Evolutionary conservation across 2,113 vertebrate species (phyloP).

Genomic region (Perca fluviatilis): DNA sequence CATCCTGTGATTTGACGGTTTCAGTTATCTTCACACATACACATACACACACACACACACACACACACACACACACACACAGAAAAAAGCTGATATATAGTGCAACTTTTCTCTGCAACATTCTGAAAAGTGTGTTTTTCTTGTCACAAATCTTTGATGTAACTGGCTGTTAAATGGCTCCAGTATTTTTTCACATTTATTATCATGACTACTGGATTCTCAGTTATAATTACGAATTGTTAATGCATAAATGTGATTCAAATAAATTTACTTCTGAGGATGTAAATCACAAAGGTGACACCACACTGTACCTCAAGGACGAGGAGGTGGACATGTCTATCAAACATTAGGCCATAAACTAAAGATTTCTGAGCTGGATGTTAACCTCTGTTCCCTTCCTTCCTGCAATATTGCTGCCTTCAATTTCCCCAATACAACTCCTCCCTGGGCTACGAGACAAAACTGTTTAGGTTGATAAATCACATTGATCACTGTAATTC

Average conservation of each 20-base stretch:
- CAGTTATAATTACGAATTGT: neutral
- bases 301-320: neutral
- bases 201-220: neutral
- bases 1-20: neutral
- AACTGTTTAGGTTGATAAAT: conserved; percentile 15
- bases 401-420: conserved; percentile 16
- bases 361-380: neutral
- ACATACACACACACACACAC: neutral
- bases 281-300: conserved; percentile 1
- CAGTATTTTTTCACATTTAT: neutral
- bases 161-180: neutral
- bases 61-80: neutral
- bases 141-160: conserved; percentile 10
- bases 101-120: neutral
- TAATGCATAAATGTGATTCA: neutral
- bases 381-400: conserved; percentile 24
- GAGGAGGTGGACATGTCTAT: neutral
- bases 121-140: neutral
- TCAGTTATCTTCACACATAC: neutral
- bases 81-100: too few relatives aligned
- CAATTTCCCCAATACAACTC: conserved; percentile 17
- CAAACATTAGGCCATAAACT: neutral
- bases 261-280: neutral
- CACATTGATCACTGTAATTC: conserved; percentile 25
- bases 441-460: neutral